Base-by-base conservation (phyloP, 1,140 invertebrate species). In the Listronotus oregonensis region DNA sequence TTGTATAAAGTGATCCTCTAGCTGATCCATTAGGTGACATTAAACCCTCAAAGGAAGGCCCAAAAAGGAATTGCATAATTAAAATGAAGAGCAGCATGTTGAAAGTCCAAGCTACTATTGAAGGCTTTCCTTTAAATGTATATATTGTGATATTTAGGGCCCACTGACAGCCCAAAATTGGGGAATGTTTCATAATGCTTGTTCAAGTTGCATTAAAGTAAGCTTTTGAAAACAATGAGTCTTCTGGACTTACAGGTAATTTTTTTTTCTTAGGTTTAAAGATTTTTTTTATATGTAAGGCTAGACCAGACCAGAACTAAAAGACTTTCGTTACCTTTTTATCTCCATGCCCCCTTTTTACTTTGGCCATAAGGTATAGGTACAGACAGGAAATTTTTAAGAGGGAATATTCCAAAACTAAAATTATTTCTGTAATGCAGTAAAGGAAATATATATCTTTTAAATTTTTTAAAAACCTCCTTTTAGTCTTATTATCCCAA, bases 121-220 rank as follows among this genome's bases (percentile, higher is more conserved):
- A 83, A 42, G 79, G 79, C 4, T 78, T 69, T 57, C 78, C 78
- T 15, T 77, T 31, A 89, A 89, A 72, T 90, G 89, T 76, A 81
- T 88, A 17, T 89, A 89, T 74, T 92, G 90, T 76, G 81, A 82
- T n/a, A 80, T 21, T 82, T 90, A 39, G 80, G 82, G 12, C 74
- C 82, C 21, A 83, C 79, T 32, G 86, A 89, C 73, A 81, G 85
- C 42, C 90, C 92, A 0, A 93, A 92, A 79, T 82, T 95, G 27
- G 95, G 59, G 91, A 93, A 76, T 95, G 93, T 78, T 83, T 95
- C 93, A 95, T 78, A 90, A 92, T 34, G 87, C 89, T 44, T 95
- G 93, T 77, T 83, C 86, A 32, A 81, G 84, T 58, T 95, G 93
- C 80, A 80, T 94, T 61, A 86, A 83, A 83, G 85, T 47, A 91